phyloP scores from a whole-genome alignment of 2,113 vertebrate species.

The Coreoperca whiteheadi region DNA sequence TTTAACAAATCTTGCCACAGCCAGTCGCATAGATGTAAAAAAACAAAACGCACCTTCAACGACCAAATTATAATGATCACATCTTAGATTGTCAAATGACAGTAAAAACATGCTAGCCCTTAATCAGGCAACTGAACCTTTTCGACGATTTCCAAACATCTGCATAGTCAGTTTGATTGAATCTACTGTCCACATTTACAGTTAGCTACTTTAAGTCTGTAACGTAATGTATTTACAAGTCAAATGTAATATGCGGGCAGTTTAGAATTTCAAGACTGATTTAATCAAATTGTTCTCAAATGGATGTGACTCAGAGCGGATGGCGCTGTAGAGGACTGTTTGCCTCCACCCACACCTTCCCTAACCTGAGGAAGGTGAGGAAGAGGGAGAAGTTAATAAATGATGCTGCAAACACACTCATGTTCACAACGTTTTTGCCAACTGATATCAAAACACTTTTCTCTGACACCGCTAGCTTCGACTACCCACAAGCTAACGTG shows the following conservation, averaged over 20 bases:
- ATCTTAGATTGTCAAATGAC: neutral
- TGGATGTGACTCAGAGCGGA: constrained; percentile 3
- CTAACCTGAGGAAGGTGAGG: neutral
- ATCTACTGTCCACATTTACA: neutral
- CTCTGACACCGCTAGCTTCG: too few relatives aligned
- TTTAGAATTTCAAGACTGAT: neutral
- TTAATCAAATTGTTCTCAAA: neutral
- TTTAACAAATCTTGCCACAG: constrained; percentile 12
- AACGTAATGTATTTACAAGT: neutral
- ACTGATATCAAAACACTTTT: neutral
- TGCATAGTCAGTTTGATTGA: too few relatives aligned
- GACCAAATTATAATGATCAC: neutral
- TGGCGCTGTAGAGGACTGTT: neutral
- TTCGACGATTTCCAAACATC: neutral
- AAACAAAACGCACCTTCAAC: neutral
- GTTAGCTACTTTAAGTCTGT: neutral
- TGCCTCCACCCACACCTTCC: neutral
- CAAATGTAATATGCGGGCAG: neutral
- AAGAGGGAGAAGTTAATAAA: neutral
- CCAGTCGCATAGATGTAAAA: constrained; percentile 11
- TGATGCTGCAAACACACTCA: neutral
- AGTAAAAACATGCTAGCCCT: neutral
- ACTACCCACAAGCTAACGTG: too few relatives aligned
- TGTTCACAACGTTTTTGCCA: neutral
- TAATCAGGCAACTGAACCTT: neutral